Conservation (phyloP, 2,888 invertebrate species). For the Meteorus colon region DNA sequence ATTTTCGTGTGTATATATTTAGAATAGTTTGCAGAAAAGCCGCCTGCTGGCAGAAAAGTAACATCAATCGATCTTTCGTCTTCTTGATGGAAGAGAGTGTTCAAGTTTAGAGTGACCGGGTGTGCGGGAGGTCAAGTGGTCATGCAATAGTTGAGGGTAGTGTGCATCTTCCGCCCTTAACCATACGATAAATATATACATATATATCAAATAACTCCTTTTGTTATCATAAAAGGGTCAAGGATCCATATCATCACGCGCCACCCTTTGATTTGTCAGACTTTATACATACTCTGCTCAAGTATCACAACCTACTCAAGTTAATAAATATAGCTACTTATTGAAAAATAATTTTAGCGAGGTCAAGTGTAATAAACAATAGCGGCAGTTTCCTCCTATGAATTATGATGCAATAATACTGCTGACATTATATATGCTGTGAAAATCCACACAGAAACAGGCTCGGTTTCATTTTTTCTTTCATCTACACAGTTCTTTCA, state of each 20-base stretch:
- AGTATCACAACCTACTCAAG: not conserved
- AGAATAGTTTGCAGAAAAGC: not conserved
- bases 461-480: no score
- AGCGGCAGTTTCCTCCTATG: not conserved
- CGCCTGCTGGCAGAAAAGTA: conserved; percentile 32
- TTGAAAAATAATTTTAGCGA: not conserved
- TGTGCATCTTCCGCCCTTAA: conserved; percentile 23
- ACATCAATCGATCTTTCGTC: conserved; percentile 39
- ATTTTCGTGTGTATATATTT: not conserved
- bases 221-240: conserved; percentile 46
- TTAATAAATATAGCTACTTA: not conserved
- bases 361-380: not conserved
- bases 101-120: conserved; percentile 41
- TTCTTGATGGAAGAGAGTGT: conserved; percentile 35
- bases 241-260: conserved; percentile 41
- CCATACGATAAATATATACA: not conserved
- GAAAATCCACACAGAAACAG: no score
- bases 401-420: not conserved
- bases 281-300: not conserved
- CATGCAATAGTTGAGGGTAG: conserved; percentile 38
- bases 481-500: no score
- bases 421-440: not conserved
- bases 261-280: conserved; percentile 6
- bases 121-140: conserved; percentile 43
- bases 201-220: conserved; percentile 40